These are phyloP conservation scores for Panopea generosa DNA, from an alignment of 2,888 invertebrate species.

Conservation along the genomic window DNA sequence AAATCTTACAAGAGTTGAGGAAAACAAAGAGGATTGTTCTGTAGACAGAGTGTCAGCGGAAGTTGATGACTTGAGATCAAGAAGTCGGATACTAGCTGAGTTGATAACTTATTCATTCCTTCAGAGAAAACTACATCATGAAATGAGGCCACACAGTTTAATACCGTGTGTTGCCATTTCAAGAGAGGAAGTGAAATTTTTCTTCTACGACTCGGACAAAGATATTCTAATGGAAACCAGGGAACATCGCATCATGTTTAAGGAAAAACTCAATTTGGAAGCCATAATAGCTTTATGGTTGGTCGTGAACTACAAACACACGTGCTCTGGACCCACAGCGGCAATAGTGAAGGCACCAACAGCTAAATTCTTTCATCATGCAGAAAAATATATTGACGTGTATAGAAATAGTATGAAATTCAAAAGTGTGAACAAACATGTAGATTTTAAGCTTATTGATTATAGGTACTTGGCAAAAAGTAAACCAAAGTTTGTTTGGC, in stretches of 20 bases:
- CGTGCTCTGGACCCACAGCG: slow-evolving; percentile 12
- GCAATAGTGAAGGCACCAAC: slow-evolving; percentile 5
- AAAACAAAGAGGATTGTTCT: neutral
- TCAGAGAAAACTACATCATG: neutral
- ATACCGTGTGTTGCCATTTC: slow-evolving; percentile 6
- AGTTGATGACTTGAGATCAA: neutral
- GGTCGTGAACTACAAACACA: slow-evolving; percentile 17
- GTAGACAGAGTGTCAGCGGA: slow-evolving; percentile 1
- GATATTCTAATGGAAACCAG: slow-evolving; percentile 15
- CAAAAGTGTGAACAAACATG: no score
- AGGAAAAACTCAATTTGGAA: neutral
- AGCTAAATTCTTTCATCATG: no score
- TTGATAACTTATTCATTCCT: slow-evolving; percentile 10
- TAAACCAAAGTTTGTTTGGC: no score
- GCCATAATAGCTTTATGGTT: slow-evolving; percentile 12
- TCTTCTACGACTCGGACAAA: slow-evolving; percentile 15
- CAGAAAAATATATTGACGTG: no score
- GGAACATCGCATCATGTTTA: neutral
- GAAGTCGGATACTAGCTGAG: slow-evolving; percentile 11
- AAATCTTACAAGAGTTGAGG: no score
- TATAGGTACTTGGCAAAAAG: no score
- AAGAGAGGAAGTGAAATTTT: slow-evolving; percentile 9
- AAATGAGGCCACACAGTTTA: slow-evolving; percentile 5
- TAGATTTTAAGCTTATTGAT: no score
- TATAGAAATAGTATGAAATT: no score